Evolutionary conservation across 2,113 vertebrate genomes (phyloP), one percentile per base, ranked within the genome.

Genomic region (Micronisus gabar): DNA sequence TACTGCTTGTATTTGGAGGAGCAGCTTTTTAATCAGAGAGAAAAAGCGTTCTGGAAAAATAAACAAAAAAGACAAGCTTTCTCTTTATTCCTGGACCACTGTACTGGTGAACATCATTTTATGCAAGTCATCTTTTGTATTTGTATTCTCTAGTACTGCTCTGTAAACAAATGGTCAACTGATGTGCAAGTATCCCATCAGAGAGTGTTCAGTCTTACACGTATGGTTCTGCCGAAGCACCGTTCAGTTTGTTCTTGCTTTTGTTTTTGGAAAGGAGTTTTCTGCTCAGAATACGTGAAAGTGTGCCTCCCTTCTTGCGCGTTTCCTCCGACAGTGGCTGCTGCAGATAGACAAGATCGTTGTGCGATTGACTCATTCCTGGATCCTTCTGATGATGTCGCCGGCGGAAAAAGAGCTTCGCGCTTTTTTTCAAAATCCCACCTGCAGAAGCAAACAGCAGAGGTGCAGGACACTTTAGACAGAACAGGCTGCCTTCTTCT

Each of bases 361-460:
- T 99, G 97, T 99, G 99, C 0, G 99, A 99, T 94, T 99, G 99
- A 98, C 99, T 99, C 99, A 99, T 99, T 27, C 99, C 98, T 1
- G 99, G 99, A 43, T 99, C 99, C 95, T 99, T 99, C 96, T 99
- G 98, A 92, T 99, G 99, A 85, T 99, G 99, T 20, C 99, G 97
- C 63, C 99, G 98, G 14, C 99, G 98, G 98, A 99, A 99, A 97
- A 99, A 99, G 45, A 99, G 98, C 98, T 98, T 99, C 4, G 99
- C 99, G 0, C 99, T 98, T 97, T 98, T 99, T 95, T 98, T 98
- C 47, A 99, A 96, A 90, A 99, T 98, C 93, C 99, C 99, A 88
- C 99, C 99, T 99, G 98, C 2, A 72, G 88, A 74, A 93, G 79
- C 61, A 63, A 86, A 71, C 40, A 66, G 84, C 32, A 88, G 58